A percentile compares a stretch with the other conserved stretches of the same genome.
These are phyloP conservation scores for Montipora foliosa DNA, from an alignment of 64 coral and sea anemone genomes.

Conservation along the genomic window DNA sequence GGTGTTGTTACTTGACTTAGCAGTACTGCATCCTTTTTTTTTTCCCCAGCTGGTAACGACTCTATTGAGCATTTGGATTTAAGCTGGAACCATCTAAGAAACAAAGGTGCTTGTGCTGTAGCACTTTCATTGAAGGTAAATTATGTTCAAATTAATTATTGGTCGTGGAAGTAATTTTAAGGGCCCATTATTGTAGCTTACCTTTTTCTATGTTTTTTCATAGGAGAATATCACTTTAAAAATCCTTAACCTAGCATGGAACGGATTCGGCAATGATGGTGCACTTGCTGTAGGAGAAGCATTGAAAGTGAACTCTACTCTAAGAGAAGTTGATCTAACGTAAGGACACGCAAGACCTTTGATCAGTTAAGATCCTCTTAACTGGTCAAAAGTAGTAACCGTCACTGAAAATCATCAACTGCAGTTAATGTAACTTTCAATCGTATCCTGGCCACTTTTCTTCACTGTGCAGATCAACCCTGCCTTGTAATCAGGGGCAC, in stretches of 20 bases:
- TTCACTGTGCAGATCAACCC: too few species aligned
- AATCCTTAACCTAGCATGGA: slow-evolving; percentile 93
- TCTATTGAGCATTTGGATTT: slow-evolving; percentile 85
- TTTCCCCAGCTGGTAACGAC: slow-evolving; percentile 87
- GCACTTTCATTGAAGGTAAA: slow-evolving; percentile 93
- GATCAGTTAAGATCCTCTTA: too few species aligned
- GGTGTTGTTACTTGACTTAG: not conserved
- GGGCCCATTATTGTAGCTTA: too few species aligned
- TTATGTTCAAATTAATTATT: not conserved
- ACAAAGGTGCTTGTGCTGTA: slow-evolving; percentile 90
- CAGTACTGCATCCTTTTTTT: not conserved
- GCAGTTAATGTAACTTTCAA: too few species aligned
- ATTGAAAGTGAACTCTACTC: slow-evolving; percentile 89
- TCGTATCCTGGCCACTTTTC: too few species aligned
- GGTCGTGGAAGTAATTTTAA: too few species aligned
- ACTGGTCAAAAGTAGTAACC: too few species aligned
- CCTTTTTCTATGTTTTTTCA: not conserved
- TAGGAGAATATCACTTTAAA: slow-evolving; percentile 95
- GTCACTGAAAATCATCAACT: too few species aligned
- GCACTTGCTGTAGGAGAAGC: slow-evolving; percentile 92
- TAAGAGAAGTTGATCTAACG: slow-evolving; percentile 86
- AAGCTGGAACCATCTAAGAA: slow-evolving; percentile 97
- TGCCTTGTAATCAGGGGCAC: too few species aligned
- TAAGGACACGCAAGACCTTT: not conserved
- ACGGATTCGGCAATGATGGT: slow-evolving; percentile 99